These are phyloP conservation scores for Acrobasis consociella DNA, from an alignment of 2,888 invertebrate species.

Conservation along the genomic window DNA sequence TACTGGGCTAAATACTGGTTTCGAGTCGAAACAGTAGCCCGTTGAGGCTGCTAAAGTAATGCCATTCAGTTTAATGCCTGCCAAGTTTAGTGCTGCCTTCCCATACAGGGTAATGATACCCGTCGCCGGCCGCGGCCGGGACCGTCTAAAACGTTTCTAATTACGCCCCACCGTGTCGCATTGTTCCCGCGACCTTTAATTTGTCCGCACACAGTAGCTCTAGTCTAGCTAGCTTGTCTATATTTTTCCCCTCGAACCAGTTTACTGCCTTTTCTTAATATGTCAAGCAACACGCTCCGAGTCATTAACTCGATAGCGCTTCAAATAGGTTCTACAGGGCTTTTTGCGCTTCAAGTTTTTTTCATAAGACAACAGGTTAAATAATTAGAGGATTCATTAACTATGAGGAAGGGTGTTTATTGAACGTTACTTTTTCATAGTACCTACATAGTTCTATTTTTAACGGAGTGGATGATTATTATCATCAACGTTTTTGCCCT, in stretches of 20 bases:
- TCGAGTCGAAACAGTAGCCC: slow-evolving; percentile 43
- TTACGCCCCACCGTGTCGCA: slow-evolving; percentile 54
- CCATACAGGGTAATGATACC: slow-evolving; percentile 46
- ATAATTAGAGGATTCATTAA: slow-evolving; percentile 66
- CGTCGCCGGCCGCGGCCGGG: slow-evolving; percentile 37
- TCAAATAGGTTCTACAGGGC: slow-evolving; percentile 52
- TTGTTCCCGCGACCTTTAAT: slow-evolving; percentile 66
- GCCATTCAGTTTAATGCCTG: slow-evolving; percentile 37
- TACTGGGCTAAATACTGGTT: slow-evolving; percentile 41
- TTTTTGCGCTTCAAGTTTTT: slow-evolving; percentile 53
- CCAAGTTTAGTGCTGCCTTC: slow-evolving; percentile 28
- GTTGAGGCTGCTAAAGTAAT: slow-evolving; percentile 36
- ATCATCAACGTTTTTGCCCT: slow-evolving; percentile 36
- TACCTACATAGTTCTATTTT: slow-evolving; percentile 26
- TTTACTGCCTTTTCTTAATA: slow-evolving; percentile 71
- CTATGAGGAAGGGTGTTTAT: slow-evolving; percentile 51
- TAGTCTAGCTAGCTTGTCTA: slow-evolving; percentile 36
- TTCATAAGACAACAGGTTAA: slow-evolving; percentile 51
- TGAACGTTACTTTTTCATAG: slow-evolving; percentile 39
- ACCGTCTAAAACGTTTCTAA: slow-evolving; percentile 58
- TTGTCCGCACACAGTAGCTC: slow-evolving; percentile 55
- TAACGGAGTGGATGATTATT: slow-evolving; percentile 26
- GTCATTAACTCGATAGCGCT: slow-evolving; percentile 64
- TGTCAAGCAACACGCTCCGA: slow-evolving; percentile 70
- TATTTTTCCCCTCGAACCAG: slow-evolving; percentile 63